Conservation (phyloP, 2,888 invertebrate species). For the Dioctria rufipes region DNA sequence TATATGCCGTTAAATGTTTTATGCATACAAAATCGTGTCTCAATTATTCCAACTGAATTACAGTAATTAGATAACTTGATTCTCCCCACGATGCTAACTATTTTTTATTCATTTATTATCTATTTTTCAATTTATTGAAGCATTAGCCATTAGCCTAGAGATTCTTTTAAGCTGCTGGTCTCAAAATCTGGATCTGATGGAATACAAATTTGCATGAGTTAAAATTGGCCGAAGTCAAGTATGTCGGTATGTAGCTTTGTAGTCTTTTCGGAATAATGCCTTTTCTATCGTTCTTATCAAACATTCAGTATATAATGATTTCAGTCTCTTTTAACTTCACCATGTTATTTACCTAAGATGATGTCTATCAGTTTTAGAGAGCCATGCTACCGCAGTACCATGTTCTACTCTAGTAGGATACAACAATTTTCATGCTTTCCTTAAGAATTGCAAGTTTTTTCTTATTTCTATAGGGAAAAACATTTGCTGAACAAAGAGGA, state of each 20-base stretch:
- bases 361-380: constrained; percentile 38
- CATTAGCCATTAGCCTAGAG: constrained; percentile 3
- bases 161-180: constrained; percentile 4
- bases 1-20: constrained; percentile 46
- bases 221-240: not conserved
- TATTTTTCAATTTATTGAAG: not conserved
- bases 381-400: not conserved
- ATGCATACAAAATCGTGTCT: constrained; percentile 57
- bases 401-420: constrained; percentile 33
- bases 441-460: constrained; percentile 42
- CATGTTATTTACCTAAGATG: constrained; percentile 10
- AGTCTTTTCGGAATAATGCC: not conserved
- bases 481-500: not conserved
- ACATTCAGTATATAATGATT: constrained; percentile 6
- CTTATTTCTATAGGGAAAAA: constrained; percentile 15
- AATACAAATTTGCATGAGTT: constrained; percentile 47
- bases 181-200: constrained; percentile 38
- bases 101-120: not conserved
- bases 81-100: constrained; percentile 27
- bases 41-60: constrained; percentile 58
- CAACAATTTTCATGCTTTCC: constrained; percentile 43
- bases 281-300: not conserved
- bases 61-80: constrained; percentile 56
- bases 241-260: not conserved
- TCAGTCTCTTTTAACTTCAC: constrained; percentile 5